phyloP scores from a whole-genome alignment of 2,113 vertebrate genomes.

The Anhinga rufa region DNA sequence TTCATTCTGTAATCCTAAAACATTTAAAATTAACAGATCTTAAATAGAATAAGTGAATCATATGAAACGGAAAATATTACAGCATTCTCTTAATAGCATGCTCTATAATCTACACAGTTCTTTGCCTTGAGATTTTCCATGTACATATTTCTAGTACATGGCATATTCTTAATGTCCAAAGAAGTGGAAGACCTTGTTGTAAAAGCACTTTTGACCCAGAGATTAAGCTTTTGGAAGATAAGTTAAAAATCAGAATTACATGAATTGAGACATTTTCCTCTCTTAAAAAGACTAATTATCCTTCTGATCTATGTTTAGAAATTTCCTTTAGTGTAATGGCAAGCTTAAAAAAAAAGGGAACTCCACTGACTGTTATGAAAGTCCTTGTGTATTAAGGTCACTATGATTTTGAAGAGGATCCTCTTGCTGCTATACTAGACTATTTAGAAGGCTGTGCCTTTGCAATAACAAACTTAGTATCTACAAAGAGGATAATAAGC shows the following conservation, averaged over 20 bases:
- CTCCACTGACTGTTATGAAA: not conserved
- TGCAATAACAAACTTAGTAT: not conserved
- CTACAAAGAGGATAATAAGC: not conserved
- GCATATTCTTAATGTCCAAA: not conserved
- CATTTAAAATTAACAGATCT: not conserved
- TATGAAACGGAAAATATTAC: not conserved
- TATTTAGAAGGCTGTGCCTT: not conserved
- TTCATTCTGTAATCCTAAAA: not conserved
- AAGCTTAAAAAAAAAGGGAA: not conserved
- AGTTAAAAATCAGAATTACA: not conserved
- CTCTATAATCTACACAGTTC: not conserved
- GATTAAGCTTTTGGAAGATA: not conserved
- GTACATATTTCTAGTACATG: too few species aligned
- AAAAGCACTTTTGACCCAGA: not conserved
- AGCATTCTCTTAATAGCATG: not conserved
- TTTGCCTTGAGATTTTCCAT: not conserved
- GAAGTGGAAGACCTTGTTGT: not conserved
- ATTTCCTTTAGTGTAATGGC: not conserved
- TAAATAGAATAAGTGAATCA: not conserved
- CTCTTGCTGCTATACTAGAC: not conserved
- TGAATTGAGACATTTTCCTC: not conserved
- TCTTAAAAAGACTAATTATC: not conserved
- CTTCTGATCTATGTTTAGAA: rapidly evolving
- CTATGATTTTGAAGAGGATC: not conserved
- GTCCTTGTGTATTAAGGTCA: not conserved